phyloP scores from a whole-genome alignment of 2,113 vertebrate genomes.

The Hippocampus abdominalis region DNA sequence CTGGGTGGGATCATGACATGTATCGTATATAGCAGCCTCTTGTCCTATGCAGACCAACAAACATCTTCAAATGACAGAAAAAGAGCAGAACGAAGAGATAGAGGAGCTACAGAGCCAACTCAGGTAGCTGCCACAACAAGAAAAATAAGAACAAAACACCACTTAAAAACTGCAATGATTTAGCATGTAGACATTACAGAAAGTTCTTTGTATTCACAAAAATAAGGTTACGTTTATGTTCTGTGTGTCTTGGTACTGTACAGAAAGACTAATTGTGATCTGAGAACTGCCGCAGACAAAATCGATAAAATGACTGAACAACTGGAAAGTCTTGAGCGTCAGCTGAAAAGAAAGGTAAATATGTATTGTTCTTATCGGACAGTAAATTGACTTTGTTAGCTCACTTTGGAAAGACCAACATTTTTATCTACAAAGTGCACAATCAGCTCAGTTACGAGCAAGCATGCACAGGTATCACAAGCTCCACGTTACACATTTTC shows the following conservation, averaged over 20 bases:
- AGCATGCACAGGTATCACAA: background rate
- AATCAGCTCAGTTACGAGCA: background rate
- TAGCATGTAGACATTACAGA: background rate
- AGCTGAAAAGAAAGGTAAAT: conserved; percentile 80
- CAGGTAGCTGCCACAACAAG: conserved; percentile 70
- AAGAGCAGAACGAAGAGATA: conserved; percentile 79
- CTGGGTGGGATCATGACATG: conserved; percentile 47
- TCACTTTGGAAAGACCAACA: background rate
- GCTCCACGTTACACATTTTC: background rate
- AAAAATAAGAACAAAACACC: background rate
- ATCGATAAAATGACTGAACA: conserved; percentile 81
- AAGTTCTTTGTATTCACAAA: background rate
- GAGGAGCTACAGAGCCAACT: conserved; percentile 79
- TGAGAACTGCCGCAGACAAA: conserved; percentile 76
- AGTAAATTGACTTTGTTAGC: background rate
- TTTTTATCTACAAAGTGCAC: background rate
- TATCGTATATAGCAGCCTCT: conserved; percentile 28
- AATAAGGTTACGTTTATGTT: background rate
- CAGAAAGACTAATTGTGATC: conserved; percentile 82
- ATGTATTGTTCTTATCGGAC: background rate
- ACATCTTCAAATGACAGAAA: conserved; percentile 80
- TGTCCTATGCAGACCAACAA: conserved; percentile 81
- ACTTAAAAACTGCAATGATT: background rate
- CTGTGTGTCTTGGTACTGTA: conserved; percentile 1
- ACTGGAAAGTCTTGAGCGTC: conserved; percentile 73